Percentiles rank a stretch among this genome's conserved stretches.
phyloP scores from a whole-genome alignment of 2,113 vertebrate genomes.

The Psilopsiagon aurifrons region DNA sequence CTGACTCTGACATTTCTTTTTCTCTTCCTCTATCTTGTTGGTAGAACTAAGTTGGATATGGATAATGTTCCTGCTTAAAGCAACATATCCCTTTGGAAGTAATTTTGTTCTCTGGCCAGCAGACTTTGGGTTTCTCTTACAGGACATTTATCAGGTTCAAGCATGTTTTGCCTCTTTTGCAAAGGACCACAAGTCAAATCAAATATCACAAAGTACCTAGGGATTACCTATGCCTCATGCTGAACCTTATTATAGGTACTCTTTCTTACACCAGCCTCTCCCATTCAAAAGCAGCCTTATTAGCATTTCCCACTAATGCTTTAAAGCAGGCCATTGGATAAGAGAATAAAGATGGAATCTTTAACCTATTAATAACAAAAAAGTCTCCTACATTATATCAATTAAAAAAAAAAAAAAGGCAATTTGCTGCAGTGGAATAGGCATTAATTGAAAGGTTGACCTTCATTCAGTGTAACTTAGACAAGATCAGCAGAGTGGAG shows the following conservation, averaged over 20 bases:
- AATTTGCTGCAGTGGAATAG: neutral
- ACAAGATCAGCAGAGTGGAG: constrained; percentile 48
- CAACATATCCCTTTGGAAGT: neutral
- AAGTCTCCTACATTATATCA: constrained; percentile 16
- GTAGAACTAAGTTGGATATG: neutral
- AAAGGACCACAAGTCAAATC: constrained; percentile 44
- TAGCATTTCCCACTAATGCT: neutral
- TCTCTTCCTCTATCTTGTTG: neutral
- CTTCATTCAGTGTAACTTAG: constrained; percentile 37
- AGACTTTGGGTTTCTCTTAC: neutral
- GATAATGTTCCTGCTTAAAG: constrained; percentile 15
- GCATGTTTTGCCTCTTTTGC: constrained; percentile 19
- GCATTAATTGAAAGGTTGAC: constrained; percentile 56
- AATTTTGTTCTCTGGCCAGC: constrained; percentile 15
- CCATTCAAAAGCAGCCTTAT: neutral
- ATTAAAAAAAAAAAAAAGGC: neutral
- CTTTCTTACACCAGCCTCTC: neutral
- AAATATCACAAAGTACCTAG: constrained; percentile 54
- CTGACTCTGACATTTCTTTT: neutral
- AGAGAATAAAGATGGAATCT: neutral
- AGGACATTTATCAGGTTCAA: constrained; percentile 16
- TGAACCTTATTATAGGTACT: neutral
- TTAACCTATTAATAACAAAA: constrained; percentile 40
- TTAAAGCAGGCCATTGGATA: neutral
- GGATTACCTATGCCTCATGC: neutral